These are phyloP conservation scores for Phalloptychus januarius DNA, from an alignment of 2,797 vertebrate genomes.

Conservation along the genomic window DNA sequence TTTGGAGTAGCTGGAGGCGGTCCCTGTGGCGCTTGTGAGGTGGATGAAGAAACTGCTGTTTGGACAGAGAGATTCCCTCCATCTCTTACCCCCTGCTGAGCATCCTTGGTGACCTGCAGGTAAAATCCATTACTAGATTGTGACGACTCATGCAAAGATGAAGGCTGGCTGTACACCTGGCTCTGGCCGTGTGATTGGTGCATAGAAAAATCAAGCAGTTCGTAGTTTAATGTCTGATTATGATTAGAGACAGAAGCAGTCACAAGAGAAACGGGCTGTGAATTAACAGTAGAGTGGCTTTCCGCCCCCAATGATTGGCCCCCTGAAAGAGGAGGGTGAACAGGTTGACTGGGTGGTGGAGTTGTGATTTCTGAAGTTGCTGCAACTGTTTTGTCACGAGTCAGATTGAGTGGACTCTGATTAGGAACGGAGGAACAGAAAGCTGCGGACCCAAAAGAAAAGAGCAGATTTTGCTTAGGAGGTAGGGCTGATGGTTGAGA, in stretches of 20 bases:
- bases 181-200: conserved; percentile 79
- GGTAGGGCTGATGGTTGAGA: conserved; percentile 60
- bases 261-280: conserved; percentile 56
- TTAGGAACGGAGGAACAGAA: conserved; percentile 62
- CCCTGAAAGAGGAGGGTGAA: conserved; percentile 67
- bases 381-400: conserved; percentile 74
- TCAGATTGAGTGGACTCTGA: conserved; percentile 80
- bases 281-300: conserved; percentile 62
- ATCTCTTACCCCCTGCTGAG: conserved; percentile 72
- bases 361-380: conserved; percentile 59
- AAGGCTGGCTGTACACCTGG: conserved; percentile 59
- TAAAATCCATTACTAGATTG: conserved; percentile 87
- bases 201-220: conserved; percentile 88
- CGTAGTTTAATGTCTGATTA: conserved; percentile 77
- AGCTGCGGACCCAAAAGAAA: conserved; percentile 68
- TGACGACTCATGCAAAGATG: conserved; percentile 71
- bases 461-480: conserved; percentile 73
- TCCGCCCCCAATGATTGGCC: conserved; percentile 63
- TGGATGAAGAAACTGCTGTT: conserved; percentile 39
- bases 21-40: conserved; percentile 47
- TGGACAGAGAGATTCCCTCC: conserved; percentile 63
- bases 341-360: conserved; percentile 64
- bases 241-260: conserved; percentile 73
- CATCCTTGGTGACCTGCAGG: conserved; percentile 93
- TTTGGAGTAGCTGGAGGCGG: conserved; percentile 50